Conservation (phyloP, 1,140 invertebrate genomes). For the Coelopa frigida region DNA sequence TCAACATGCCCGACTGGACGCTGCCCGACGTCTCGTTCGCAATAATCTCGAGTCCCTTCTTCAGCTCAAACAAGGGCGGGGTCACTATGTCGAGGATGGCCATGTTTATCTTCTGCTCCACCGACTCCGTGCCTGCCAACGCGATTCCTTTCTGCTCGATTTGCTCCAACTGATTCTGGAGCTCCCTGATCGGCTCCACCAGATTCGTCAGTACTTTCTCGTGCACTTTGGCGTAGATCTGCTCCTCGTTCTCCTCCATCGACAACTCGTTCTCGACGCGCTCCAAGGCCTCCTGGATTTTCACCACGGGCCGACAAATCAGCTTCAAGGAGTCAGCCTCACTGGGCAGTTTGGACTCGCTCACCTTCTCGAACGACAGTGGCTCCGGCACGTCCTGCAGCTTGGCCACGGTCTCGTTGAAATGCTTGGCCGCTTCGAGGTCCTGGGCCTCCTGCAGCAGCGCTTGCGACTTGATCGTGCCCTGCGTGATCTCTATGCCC, state of each 20-base stretch:
- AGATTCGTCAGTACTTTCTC: slow-evolving; percentile 47
- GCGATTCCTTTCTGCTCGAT: slow-evolving; percentile 45
- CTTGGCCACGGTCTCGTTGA: slow-evolving; percentile 42
- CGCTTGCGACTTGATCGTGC: slow-evolving; percentile 48
- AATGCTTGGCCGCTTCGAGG: slow-evolving; percentile 44
- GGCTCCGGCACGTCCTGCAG: slow-evolving; percentile 44
- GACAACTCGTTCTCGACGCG: slow-evolving; percentile 45
- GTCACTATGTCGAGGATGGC: slow-evolving; percentile 48
- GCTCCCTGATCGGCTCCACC: slow-evolving; percentile 43
- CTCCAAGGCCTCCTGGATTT: slow-evolving; percentile 45
- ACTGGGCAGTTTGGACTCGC: slow-evolving; percentile 46
- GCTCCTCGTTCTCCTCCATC: slow-evolving; percentile 39
- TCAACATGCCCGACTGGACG: slow-evolving; percentile 37
- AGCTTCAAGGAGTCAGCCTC: slow-evolving; percentile 40
- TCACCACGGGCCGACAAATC: slow-evolving; percentile 40
- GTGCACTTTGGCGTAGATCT: slow-evolving; percentile 40
- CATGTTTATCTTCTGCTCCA: slow-evolving; percentile 48
- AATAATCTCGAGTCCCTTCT: slow-evolving; percentile 46
- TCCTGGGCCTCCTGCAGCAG: slow-evolving; percentile 49
- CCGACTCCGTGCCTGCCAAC: slow-evolving; percentile 42
- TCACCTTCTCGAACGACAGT: slow-evolving; percentile 47
- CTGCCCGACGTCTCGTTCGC: slow-evolving; percentile 24
- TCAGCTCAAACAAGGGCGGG: slow-evolving; percentile 47
- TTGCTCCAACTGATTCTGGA: slow-evolving; percentile 44
- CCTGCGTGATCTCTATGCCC: slow-evolving; percentile 48